Evolutionary conservation across 2,888 invertebrate species (phyloP), one percentile per base, ranked within the genome.

Genomic region (Scotopteryx bipunctaria): DNA sequence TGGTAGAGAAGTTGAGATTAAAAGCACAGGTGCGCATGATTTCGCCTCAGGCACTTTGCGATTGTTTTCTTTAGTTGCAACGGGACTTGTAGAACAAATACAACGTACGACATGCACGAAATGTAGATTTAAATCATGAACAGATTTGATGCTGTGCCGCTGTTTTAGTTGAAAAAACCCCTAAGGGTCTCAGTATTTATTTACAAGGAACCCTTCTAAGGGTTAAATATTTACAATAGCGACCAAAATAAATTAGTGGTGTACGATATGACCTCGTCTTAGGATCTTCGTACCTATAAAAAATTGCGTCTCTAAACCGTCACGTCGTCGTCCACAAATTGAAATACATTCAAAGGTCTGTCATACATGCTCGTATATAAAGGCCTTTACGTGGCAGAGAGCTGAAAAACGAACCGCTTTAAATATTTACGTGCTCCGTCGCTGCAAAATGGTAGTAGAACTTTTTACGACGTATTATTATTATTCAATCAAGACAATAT

Each of bases 21-120:
- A 52, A 27, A 46, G 21, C 21, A 33, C 29, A 29, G n/a, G 29
- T 13, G 35, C 42, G 36, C 41, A 27, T 46, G 51, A 37, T 44
- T 45, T 29, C 13, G 21, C 45, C 27, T 19, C 23, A 52, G 32
- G 41, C 25, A 11, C 14, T 45, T 42, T 45, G 9, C 5, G 23
- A 54, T 6, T 36, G 6, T 33, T 27, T 48, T 14, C 46, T 50
- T 27, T 9, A 23, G 32, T 32, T 37, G 16, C 25, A 13, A 5
- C 9, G 27, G 35, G 17, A 29, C 13, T n/a, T 23, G n/a, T 13
- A n/a, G 1, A 6, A 16, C 9, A 17, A n/a, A n/a, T n/a, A n/a
- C n/a, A n/a, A n/a, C n/a, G n/a, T n/a, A n/a, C n/a, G n/a, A n/a
- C n/a, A n/a, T n/a, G n/a, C n/a, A n/a, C n/a, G n/a, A n/a, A n/a